Evolutionary conservation across 2,113 vertebrate species (phyloP).

Genomic region (Zosterops lateralis): DNA sequence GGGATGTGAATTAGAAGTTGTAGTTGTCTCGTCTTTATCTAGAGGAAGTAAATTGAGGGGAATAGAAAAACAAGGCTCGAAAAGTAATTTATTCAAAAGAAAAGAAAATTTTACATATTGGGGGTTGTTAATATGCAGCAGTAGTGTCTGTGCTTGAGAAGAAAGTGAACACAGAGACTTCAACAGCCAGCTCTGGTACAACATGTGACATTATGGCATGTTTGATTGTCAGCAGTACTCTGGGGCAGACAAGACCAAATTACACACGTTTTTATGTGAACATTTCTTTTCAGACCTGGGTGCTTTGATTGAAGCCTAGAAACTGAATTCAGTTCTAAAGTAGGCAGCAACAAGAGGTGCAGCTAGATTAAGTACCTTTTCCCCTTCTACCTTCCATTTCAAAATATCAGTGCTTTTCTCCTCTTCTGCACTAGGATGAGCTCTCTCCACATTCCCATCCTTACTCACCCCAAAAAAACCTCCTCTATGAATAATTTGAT

Average conservation of each 20-base stretch:
- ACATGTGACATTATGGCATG: not conserved
- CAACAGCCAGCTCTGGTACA: not conserved
- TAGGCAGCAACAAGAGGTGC: not conserved
- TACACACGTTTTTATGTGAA: not conserved
- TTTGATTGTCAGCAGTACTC: not conserved
- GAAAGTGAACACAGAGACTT: not conserved
- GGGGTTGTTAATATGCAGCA: conserved; percentile 27
- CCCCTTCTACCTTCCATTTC: not conserved
- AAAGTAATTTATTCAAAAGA: conserved; percentile 20
- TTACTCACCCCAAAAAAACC: not conserved
- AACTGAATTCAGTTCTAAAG: not conserved
- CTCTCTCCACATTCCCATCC: not conserved
- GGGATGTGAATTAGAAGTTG: not conserved
- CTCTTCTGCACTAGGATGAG: not conserved
- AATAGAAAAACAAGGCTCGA: not conserved
- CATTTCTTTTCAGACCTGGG: not conserved
- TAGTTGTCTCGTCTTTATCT: not conserved
- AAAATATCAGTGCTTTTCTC: not conserved
- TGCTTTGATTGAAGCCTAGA: conserved; percentile 4
- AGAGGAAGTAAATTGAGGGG: not conserved
- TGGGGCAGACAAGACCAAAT: not conserved
- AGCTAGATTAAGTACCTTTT: not conserved
- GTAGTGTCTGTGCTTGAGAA: not conserved
- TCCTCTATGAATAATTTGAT: not conserved
- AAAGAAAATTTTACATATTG: not conserved